Evolutionary conservation across 1,140 invertebrate species (phyloP), one percentile per base, ranked within the genome.

Genomic region (Papilio polytes): DNA sequence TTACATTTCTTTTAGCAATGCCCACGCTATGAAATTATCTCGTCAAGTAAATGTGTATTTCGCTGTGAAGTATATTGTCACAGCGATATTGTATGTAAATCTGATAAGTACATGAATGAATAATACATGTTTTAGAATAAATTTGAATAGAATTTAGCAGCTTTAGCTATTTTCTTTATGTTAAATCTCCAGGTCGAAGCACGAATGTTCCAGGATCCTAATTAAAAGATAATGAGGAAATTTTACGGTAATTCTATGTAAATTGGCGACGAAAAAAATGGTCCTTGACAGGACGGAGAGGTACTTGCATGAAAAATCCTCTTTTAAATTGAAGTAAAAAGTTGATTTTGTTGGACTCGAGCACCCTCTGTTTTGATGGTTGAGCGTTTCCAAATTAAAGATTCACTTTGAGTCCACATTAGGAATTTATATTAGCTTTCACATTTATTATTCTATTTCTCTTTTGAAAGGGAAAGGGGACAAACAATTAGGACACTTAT

Each of bases 231-330:
- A 82, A 80, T 80, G 82, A 82, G 74, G 36, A 72, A 80, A 82
- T 80, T 82, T 80, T 53, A 73, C 74, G 73, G 56, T 83, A 83
- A 83, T 85, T 80, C 46, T 74, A 85, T 79, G 78, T 74, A 79
- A 82, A 82, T 82, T 78, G 80, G 81, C 80, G 72, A 46, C 7
- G 70, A 78, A 80, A 80, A 59, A 82, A 73, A 51, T 41, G 36
- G 77, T 36, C 77, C 44, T 20, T 48, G 46, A 51, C 41, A 26
- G 41, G 73, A 74, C 51, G 12, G 77, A 63, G 56, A 44, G 77
- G 56, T 59, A 78, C 77, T 78, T 63, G 77, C 22, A 78, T 78
- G 77, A 78, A 66, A 66, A 66, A 78, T 78, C 31, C 56, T 41
- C 77, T 63, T 78, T 78, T 78, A 78, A 78, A 63, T 78, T 51